Evolutionary conservation across 1,140 invertebrate genomes (phyloP).

Genomic region (Aphis craccivora): DNA sequence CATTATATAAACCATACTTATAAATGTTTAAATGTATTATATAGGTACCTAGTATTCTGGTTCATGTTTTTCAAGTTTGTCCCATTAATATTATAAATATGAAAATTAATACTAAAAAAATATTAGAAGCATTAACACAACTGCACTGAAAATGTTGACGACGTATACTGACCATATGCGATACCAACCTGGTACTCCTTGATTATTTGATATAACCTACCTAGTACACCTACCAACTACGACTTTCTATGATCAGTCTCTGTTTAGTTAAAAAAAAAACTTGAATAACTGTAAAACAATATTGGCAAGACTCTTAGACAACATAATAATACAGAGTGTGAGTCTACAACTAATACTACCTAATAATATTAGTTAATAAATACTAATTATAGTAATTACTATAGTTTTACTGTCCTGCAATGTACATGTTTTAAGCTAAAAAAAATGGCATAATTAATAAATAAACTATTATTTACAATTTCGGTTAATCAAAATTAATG

Average conservation of each 20-base stretch:
- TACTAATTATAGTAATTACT: no score
- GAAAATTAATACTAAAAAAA: neutral
- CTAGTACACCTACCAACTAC: neutral
- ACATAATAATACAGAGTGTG: neutral
- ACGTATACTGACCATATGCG: neutral
- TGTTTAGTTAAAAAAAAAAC: neutral
- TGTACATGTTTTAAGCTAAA: neutral
- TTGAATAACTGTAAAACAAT: neutral
- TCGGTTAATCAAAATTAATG: neutral
- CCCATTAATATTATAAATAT: neutral
- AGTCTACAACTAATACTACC: neutral
- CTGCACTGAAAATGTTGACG: neutral
- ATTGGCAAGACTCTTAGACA: neutral
- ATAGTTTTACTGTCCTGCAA: neutral
- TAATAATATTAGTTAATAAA: no score
- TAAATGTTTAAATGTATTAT: no score
- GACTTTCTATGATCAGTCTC: neutral
- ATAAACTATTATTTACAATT: neutral
- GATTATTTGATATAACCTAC: neutral
- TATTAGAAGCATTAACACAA: neutral
- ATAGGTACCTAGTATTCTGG: neutral
- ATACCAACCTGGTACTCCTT: neutral
- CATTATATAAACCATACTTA: no score
- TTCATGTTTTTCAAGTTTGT: neutral
- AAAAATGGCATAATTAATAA: neutral